Conservation (phyloP, 2,888 invertebrate genomes). For the Hemistola chrysoprasaria region DNA sequence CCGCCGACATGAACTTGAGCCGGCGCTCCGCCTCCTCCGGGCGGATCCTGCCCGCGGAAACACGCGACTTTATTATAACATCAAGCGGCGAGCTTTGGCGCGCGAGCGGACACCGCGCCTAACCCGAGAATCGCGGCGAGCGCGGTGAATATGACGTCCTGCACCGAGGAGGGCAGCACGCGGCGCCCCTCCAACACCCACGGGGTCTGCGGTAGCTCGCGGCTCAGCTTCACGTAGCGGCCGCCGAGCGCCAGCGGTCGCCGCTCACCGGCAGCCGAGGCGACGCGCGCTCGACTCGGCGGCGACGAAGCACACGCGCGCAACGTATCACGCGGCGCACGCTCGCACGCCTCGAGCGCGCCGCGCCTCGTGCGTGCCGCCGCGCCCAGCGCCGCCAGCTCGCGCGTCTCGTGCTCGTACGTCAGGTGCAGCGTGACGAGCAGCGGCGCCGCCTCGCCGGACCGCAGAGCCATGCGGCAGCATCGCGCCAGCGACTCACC, state of each 20-base stretch:
- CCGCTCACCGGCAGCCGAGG: neutral
- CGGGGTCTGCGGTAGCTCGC: constrained; percentile 95
- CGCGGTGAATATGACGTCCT: constrained; percentile 91
- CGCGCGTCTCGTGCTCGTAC: constrained; percentile 81
- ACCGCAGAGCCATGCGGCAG: constrained; percentile 62
- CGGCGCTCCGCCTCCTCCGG: constrained; percentile 49
- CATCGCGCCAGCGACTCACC: constrained; percentile 11
- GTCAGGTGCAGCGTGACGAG: constrained; percentile 82
- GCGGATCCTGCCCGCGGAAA: constrained; percentile 41
- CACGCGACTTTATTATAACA: neutral
- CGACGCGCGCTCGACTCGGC: constrained; percentile 52
- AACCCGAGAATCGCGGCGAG: constrained; percentile 84
- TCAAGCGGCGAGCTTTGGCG: neutral
- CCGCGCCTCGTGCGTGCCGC: constrained; percentile 82
- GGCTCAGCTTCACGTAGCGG: constrained; percentile 92
- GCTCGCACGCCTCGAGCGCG: constrained; percentile 80
- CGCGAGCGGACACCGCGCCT: constrained; percentile 32
- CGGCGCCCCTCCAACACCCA: constrained; percentile 93
- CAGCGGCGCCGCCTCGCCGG: constrained; percentile 81
- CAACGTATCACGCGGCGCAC: constrained; percentile 58
- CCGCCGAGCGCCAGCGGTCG: neutral
- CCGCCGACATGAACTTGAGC: constrained; percentile 94
- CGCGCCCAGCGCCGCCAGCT: constrained; percentile 40
- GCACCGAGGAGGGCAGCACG: constrained; percentile 93
- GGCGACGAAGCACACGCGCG: constrained; percentile 43